Base-by-base conservation (phyloP, 2,113 vertebrate species). In the Vulpes ferrilata region DNA sequence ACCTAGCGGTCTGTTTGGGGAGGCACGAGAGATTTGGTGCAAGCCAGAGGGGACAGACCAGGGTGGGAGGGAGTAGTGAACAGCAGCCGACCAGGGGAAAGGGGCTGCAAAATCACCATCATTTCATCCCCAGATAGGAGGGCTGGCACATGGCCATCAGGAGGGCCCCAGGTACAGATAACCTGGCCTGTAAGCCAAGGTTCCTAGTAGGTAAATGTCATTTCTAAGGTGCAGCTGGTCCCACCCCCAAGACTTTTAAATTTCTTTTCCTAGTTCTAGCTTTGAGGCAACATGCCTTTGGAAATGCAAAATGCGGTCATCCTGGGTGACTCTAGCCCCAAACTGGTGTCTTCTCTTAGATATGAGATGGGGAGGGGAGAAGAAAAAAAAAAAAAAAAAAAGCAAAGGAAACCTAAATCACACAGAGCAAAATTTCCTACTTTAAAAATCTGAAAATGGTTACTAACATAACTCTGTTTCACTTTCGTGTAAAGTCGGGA, bases 1-100 rank as follows among this genome's bases (percentile, higher is more conserved):
- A 98, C 97, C 97, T 96, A 95, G 73, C 94, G 76, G 95, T 88
- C 97, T 95, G 96, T 93, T 83, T 95, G 95, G 97, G 92, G 94
- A 96, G 62, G 32, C 85, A 48, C 5, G 25, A 71, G 96, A 97
- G 97, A 78, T 65, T 38, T 83, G 92, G 35, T 73, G 32, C 57
- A 79, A 90, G 60, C 84, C 92, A 38, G n/a, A 79, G 86, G 93
- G 95, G 96, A 88, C 80, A 60, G 87, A 67, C 60, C n/a, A 62
- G 83, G 69, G 48, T 81, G 35, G 81, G 17, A 78, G 76, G 87
- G 74, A 82, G 78, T 6, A 13, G 35, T 30, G 3, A 79, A 30
- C 53, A 81, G 53, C 53, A 78, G 53, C 55, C 59, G 35, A 83
- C 5, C 11, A 11, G 32, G 69, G 43, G 73, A 23, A 74, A 43